Evolutionary conservation across 2,888 invertebrate species (phyloP), one percentile per base, ranked within the genome.

Genomic region (Tinea pellionella): DNA sequence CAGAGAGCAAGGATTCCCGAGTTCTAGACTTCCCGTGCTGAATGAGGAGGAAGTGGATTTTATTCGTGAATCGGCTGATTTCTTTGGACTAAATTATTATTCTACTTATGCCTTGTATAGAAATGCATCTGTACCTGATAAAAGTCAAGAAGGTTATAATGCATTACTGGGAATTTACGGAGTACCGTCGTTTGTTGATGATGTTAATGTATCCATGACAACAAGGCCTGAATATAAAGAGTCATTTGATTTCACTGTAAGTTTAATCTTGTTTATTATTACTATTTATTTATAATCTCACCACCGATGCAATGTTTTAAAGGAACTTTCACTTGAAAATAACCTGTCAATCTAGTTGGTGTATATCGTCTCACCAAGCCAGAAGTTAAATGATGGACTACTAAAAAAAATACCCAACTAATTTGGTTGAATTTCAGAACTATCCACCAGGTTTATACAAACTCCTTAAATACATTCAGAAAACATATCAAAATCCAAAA

Each of bases 21-120:
- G 71, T 43, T 89, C 90, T 0, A 80, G 89, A 51, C 69, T 91
- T 24, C 90, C 90, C 0, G 67, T 68, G 63, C 88, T 90, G 64
- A 87, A 87, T 9, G 43, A 66, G n/a, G 47, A 88, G 43, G 91
- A 91, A 80, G 83, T 90, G 11, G 71, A 76, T 51, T 75, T 77
- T 53, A 88, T 92, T 59, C 77, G 72, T 8, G 88, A 75, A 18
- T 61, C 65, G 1, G 80, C 87, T 1, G 93, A 93, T 68, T 92
- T 90, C 74, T 84, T 92, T 61, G 92, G 91, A 15, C 71, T 92
- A 19, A 92, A 92, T 65, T 83, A 89, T 60, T 93, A 93, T 69
- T 89, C 90, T 1, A 74, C 88, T 2, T 72, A 70, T 62, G 64
- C 88, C 61, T 72, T 70, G 8, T 77, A 72, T 0, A 61, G 61